Evolutionary conservation across 2,113 vertebrate species (phyloP).

Genomic region (Erinaceus europaeus): DNA sequence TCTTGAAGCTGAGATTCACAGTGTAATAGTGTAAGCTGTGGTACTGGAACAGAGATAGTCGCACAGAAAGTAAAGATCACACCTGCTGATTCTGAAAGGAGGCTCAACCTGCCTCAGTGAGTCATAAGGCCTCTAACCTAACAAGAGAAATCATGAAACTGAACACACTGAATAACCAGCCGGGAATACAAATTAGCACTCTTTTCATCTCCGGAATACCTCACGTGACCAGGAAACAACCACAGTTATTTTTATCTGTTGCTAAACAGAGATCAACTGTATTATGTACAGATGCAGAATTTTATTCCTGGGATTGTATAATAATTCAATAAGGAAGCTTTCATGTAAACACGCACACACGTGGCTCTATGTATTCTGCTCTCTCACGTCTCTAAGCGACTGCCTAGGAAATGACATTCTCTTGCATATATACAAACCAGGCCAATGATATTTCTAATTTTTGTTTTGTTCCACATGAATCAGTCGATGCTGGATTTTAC

Average conservation of each 20-base stretch:
- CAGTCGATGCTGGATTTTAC: not conserved
- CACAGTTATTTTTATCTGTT: not conserved
- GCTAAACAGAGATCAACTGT: not conserved
- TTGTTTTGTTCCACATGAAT: not conserved
- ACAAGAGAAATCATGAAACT: not conserved
- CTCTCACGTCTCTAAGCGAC: not conserved
- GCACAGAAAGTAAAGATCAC: not conserved
- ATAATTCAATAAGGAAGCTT: conserved; percentile 36
- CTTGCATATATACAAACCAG: conserved; percentile 2
- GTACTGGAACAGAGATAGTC: not conserved
- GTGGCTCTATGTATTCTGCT: not conserved
- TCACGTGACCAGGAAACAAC: not conserved
- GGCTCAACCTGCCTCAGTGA: not conserved
- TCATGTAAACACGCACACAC: not conserved
- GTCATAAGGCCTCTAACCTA: not conserved
- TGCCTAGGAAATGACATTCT: not conserved
- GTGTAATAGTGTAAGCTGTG: not conserved
- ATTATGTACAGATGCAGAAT: not conserved
- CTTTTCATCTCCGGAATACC: not conserved
- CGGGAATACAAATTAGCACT: not conserved
- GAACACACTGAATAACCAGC: not conserved
- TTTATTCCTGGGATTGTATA: not conserved
- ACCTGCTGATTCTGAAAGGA: not conserved
- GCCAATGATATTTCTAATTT: not conserved
- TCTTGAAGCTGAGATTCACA: not conserved